Conservation (phyloP, 2,888 invertebrate species). For the Hemicrepidius hirtus region DNA sequence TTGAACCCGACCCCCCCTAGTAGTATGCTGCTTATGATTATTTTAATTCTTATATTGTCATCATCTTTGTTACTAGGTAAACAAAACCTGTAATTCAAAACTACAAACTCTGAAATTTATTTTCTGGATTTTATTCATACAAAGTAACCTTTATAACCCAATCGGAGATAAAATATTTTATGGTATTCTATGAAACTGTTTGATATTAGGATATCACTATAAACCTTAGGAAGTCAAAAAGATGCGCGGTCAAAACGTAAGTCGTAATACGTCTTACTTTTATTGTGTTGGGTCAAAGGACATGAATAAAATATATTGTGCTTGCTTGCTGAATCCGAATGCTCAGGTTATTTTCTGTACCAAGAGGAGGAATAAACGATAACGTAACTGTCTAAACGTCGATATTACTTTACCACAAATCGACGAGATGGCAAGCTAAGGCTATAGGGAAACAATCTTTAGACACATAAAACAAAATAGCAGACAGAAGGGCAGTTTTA, state of each 20-base stretch:
- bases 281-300: constrained; percentile 61
- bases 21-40: no score
- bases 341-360: constrained; percentile 45
- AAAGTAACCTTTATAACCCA: constrained; percentile 33
- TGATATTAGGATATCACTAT: constrained; percentile 35
- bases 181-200: constrained; percentile 35
- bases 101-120: neutral
- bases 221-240: constrained; percentile 42
- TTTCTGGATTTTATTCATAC: constrained; percentile 25
- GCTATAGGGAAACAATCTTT: constrained; percentile 34
- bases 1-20: no score
- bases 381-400: constrained; percentile 40
- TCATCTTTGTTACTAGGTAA: neutral
- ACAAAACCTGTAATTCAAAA: neutral
- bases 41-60: no score
- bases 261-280: constrained; percentile 56
- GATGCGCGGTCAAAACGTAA: constrained; percentile 49
- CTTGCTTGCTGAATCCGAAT: constrained; percentile 49
- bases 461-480: constrained; percentile 14
- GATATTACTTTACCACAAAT: constrained; percentile 41
- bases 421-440: constrained; percentile 41
- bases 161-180: constrained; percentile 47
- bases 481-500: constrained; percentile 4
- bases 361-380: constrained; percentile 41
- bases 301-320: constrained; percentile 62